phyloP scores from a whole-genome alignment of 2,888 invertebrate species.

The Lutraria lutraria region DNA sequence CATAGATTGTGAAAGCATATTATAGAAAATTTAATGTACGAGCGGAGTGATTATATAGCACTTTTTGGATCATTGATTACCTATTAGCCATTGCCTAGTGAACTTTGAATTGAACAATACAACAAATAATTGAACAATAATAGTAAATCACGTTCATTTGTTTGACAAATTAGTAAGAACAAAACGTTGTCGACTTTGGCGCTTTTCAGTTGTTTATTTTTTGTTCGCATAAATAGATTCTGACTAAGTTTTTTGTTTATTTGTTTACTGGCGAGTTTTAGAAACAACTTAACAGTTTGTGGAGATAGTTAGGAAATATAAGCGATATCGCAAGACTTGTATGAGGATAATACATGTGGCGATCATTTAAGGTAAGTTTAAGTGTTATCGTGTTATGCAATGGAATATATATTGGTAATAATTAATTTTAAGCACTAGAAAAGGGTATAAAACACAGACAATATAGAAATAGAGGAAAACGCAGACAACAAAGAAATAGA shows the following conservation, averaged over 20 bases:
- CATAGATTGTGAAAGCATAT: neutral
- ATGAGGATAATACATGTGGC: neutral
- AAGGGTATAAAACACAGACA: too few relatives aligned
- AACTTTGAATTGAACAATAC: conserved; percentile 17
- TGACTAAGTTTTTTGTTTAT: conserved; percentile 16
- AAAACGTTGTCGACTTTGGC: neutral
- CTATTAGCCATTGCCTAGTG: neutral
- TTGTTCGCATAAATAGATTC: neutral
- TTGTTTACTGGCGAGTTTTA: conserved; percentile 11
- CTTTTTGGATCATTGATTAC: neutral
- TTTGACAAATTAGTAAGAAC: neutral
- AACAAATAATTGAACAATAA: conserved; percentile 11
- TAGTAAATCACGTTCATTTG: neutral
- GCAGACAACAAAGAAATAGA: too few relatives aligned
- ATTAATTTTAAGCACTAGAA: too few relatives aligned
- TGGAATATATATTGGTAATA: neutral
- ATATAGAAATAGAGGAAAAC: too few relatives aligned
- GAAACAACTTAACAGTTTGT: neutral
- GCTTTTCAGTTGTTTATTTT: neutral
- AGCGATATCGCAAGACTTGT: neutral
- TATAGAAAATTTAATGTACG: neutral
- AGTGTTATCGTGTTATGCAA: neutral
- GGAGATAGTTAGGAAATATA: neutral
- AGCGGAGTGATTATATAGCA: neutral
- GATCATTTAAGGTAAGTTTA: neutral